phyloP scores from a whole-genome alignment of 2,113 vertebrate genomes.

The Sinocyclocheilus grahami region DNA sequence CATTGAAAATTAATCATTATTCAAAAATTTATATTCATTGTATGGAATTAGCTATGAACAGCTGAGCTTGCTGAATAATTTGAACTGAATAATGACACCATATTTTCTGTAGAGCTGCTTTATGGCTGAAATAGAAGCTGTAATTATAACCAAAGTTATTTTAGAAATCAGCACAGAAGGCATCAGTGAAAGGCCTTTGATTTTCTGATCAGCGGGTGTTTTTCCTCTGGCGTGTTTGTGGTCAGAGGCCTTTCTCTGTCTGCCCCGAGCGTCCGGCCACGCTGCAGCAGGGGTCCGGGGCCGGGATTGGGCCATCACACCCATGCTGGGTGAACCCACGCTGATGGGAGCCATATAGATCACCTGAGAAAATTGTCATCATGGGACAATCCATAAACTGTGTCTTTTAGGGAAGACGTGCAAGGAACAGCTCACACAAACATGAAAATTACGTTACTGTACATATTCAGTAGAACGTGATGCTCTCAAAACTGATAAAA shows the following conservation, averaged over 20 bases:
- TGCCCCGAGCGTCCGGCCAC: background rate
- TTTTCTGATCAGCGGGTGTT: background rate
- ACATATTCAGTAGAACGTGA: no score
- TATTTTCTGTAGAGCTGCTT: background rate
- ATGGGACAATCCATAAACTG: no score
- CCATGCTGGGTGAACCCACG: constrained; percentile 46
- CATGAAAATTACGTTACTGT: no score
- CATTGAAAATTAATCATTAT: no score
- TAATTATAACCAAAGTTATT: background rate
- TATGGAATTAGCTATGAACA: no score
- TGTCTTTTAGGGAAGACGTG: no score
- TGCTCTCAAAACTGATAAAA: no score
- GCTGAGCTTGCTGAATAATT: no score
- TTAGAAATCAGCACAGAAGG: background rate
- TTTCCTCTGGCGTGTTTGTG: background rate
- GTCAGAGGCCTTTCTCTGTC: background rate
- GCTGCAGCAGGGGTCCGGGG: background rate
- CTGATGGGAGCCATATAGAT: constrained; percentile 47
- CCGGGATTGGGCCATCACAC: constrained; percentile 9
- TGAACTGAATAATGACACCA: no score
- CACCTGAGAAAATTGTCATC: constrained; percentile 40
- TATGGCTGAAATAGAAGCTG: background rate
- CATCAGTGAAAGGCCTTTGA: background rate
- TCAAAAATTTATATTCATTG: no score
- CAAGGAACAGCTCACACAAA: no score